These are phyloP conservation scores for Oscheius sp. DNA, from an alignment of 2,888 invertebrate species.

Conservation along the genomic window DNA sequence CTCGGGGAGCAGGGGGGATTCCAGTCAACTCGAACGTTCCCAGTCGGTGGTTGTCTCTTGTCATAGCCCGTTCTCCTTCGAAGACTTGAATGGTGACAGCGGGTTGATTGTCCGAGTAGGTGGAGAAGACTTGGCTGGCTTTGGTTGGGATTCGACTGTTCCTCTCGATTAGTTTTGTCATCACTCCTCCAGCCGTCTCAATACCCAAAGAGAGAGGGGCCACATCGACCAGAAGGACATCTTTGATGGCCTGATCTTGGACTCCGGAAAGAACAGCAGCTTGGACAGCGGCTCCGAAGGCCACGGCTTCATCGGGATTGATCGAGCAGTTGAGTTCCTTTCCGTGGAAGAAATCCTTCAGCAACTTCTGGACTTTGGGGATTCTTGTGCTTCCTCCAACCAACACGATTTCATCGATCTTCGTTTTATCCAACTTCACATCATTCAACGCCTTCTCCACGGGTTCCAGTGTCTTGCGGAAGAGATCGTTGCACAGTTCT, in stretches of 20 bases:
- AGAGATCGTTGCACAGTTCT: constrained; percentile 92
- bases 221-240: constrained; percentile 83
- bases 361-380: constrained; percentile 93
- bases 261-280: constrained; percentile 51
- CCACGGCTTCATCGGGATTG: constrained; percentile 96
- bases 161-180: constrained; percentile 89
- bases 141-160: constrained; percentile 72
- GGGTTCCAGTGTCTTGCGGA: constrained; percentile 93
- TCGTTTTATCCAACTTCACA: constrained; percentile 90
- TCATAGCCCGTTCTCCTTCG: constrained; percentile 76
- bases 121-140: constrained; percentile 78
- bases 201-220: constrained; percentile 88
- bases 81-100: constrained; percentile 85
- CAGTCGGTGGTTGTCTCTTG: constrained; percentile 72
- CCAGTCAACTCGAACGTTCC: constrained; percentile 72
- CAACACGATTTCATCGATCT: constrained; percentile 74
- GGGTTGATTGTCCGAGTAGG: constrained; percentile 89
- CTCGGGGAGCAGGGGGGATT: constrained; percentile 70
- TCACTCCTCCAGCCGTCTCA: constrained; percentile 89
- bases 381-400: constrained; percentile 93
- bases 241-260: constrained; percentile 45
- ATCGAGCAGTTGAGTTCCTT: constrained; percentile 92
- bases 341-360: constrained; percentile 85
- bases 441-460: constrained; percentile 94
- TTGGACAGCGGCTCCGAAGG: constrained; percentile 81